Percentiles rank a stretch among this genome's conserved stretches.
These are phyloP conservation scores for Leguminivora glycinivorella DNA, from an alignment of 1,140 invertebrate species.

Conservation along the genomic window DNA sequence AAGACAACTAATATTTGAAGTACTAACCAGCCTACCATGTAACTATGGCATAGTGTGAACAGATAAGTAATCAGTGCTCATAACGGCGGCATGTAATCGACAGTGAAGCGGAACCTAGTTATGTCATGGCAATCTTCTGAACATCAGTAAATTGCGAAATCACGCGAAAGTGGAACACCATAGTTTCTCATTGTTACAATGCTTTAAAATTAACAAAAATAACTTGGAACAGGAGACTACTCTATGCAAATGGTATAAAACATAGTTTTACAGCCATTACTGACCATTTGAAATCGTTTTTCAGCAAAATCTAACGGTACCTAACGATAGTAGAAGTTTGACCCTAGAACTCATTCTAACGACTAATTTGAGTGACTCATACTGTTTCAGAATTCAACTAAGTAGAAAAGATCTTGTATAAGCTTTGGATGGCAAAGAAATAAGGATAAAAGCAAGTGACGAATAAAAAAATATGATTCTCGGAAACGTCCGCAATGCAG, in stretches of 20 bases:
- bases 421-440: not conserved
- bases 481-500: slow-evolving; percentile 38
- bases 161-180: slow-evolving; percentile 22
- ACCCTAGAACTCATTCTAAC: not conserved
- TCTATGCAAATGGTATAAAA: not conserved
- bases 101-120: slow-evolving; percentile 11
- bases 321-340: not conserved
- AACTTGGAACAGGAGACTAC: not conserved
- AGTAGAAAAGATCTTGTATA: not conserved
- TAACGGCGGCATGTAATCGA: slow-evolving; percentile 4
- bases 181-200: not conserved
- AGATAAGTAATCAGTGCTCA: not conserved
- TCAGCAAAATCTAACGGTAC: slow-evolving; percentile 20
- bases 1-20: not conserved
- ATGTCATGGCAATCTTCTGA: slow-evolving; percentile 13
- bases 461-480: slow-evolving; percentile 15
- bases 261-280: not conserved
- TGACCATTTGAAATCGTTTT: not conserved
- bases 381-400: not conserved
- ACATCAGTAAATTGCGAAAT: slow-evolving; percentile 11
- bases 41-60: slow-evolving; percentile 17
- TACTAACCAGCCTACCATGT: not conserved
- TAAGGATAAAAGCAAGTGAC: not conserved
- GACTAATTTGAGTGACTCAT: not conserved
- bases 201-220: not conserved